These are phyloP conservation scores for Acrocephalus scirpaceus DNA, from an alignment of 2,797 vertebrate genomes.

Conservation along the genomic window DNA sequence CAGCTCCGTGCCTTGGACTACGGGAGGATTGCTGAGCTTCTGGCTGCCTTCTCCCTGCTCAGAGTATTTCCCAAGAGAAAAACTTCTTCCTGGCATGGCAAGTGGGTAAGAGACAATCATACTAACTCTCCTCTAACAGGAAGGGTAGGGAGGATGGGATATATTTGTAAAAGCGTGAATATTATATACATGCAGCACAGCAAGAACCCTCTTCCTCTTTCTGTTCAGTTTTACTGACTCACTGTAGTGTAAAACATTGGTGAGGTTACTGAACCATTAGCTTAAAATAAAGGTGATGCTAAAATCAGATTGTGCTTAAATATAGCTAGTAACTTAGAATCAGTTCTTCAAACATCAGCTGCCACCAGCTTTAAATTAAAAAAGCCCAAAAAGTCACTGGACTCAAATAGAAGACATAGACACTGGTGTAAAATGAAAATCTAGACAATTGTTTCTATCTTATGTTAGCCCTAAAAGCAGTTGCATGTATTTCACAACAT, in stretches of 20 bases:
- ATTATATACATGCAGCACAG: background rate
- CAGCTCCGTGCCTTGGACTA: background rate
- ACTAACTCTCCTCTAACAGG: background rate
- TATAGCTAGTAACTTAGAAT: background rate
- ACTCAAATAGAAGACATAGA: background rate
- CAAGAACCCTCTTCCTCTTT: background rate
- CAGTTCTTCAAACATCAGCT: background rate
- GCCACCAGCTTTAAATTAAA: background rate
- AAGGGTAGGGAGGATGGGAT: background rate
- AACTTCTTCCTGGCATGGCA: background rate
- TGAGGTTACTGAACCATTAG: background rate
- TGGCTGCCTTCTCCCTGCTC: background rate
- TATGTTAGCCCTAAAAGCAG: background rate
- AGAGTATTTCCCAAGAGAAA: background rate
- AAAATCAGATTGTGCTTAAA: background rate
- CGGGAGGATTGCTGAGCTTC: background rate
- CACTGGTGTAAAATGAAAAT: background rate
- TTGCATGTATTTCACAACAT: background rate
- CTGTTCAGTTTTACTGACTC: background rate
- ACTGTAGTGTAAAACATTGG: background rate
- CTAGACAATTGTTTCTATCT: background rate
- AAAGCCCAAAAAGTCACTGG: background rate
- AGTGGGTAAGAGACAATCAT: constrained; percentile 14
- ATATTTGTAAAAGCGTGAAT: background rate
- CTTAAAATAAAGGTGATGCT: background rate